Percentiles rank a stretch among this genome's conserved stretches.
Conservation (phyloP, 2,113 vertebrate genomes). For the Ceuthmochares aereus region DNA sequence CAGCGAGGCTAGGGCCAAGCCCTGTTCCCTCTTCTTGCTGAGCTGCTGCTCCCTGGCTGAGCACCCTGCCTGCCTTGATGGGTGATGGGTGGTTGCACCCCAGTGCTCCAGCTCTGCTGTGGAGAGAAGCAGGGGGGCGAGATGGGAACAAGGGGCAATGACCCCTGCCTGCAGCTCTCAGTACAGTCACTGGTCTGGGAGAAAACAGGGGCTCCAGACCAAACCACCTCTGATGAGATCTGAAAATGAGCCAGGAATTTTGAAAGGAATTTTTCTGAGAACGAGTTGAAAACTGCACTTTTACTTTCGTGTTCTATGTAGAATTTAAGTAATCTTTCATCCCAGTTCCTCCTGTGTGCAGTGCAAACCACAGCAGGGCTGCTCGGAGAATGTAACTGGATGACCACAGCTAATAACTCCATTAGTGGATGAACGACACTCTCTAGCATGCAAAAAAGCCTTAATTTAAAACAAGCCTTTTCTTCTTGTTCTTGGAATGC, state of each 20-base stretch:
- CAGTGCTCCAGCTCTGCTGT: accelerated
- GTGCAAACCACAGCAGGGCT: not conserved
- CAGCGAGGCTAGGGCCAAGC: accelerated
- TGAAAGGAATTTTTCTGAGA: not conserved
- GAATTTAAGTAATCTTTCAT: not conserved
- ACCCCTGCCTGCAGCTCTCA: not conserved
- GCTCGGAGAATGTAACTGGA: not conserved
- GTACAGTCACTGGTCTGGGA: not conserved
- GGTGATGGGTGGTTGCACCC: not conserved
- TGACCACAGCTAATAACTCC: not conserved
- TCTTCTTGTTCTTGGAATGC: not conserved
- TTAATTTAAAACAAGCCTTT: not conserved
- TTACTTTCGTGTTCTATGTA: not conserved
- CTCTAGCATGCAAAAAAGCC: not conserved
- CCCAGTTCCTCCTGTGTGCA: not conserved
- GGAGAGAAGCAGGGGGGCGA: not conserved
- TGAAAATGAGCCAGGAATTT: not conserved
- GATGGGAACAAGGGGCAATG: no score
- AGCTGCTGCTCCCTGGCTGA: not conserved
- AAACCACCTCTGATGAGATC: not conserved
- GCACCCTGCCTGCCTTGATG: not conserved
- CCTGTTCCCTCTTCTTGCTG: not conserved
- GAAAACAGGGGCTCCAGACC: not conserved
- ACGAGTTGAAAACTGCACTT: not conserved
- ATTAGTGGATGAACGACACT: not conserved